Evolutionary conservation across 2,797 vertebrate species (phyloP), one percentile per base, ranked within the genome.

Genomic region (Macropodus opercularis): DNA sequence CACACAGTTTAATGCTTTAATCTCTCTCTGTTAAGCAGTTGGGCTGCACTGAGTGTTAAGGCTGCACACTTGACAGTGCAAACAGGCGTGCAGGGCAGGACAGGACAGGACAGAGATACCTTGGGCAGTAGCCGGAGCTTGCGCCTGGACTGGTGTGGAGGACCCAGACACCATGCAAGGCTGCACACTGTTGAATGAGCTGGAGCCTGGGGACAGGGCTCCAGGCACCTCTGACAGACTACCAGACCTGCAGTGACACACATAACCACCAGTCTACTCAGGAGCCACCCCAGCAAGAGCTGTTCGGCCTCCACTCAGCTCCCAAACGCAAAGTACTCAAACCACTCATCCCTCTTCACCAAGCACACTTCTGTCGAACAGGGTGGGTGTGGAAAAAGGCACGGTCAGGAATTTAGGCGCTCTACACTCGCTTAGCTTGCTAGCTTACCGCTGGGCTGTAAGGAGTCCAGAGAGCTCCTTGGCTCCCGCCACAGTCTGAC

Each of bases 391-490:
- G 72, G 42, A 52, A 73, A 51, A 69, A 63, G 78, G 72, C 44
- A 62, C 34, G 54, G 48, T 36, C 34, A 44, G 36, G 62, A 68
- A 46, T 72, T 69, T 43, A 51, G 29, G 63, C 13, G 6, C 19
- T 70, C 58, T 61, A 49, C 8, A 46, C 40, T 63, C n/a, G 61
- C n/a, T 22, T 27, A 9, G 21, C n/a, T 2, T 23, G 47, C 29
- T 26, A 22, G 41, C 81, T 89, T 93, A 98, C 97, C 93, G 96
- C 54, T 96, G 91, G 59, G 93, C 72, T 58, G 92, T 86, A 38
- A 98, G 94, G 67, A 98, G 92, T 69, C 96, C 95, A 0, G 95
- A 91, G 12, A 95, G 92, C 64, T 99, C 97, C 89, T 95, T 97
- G 8, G 92, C 72, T 6, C 93, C 92, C 1, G 92, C 41, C 22